Evolutionary conservation across 2,888 invertebrate genomes (phyloP), one percentile per base, ranked within the genome.

Genomic region (Drosophila demipolita): DNA sequence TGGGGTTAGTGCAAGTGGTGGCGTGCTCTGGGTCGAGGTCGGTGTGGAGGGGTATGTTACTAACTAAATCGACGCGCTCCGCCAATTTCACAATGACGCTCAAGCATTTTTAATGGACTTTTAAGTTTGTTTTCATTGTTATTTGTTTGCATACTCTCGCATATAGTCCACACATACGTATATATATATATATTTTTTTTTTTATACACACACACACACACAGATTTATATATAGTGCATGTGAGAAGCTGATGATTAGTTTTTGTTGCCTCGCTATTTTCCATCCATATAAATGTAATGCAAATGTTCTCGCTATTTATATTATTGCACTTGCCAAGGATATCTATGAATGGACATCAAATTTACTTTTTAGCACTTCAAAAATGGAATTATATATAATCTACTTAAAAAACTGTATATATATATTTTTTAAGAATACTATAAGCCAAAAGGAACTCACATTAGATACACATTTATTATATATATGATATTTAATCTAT

Each of bases 101-200:
- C 78, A 76, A 87, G 80, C 87, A 75, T 77, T 91, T 91, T 91
- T 89, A 90, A 91, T 90, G 90, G 90, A 91, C 87, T 90, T 91
- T 89, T 91, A 82, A 91, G 82, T 87, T 80, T 68, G 81, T 67
- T 86, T 90, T 87, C 73, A 83, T 76, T 90, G 75, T 70, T 75
- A 80, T 72, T 67, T 78, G 75, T 68, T 86, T 84, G 66, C 67
- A 75, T 70, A 59, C 58, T 64, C 40, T 23, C 23, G 20, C 35
- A 60, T 32, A 32, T 26, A 23, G 26, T 20, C 11, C 29, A 50
- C 29, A 15, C 40, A 20, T 29, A 40, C 1, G 7, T 7, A 36
- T 20, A 35, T 17, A n/a, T 9, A 40, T 33, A 36, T 32, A 65
- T 50, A 26, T 35, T 1, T 7, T 20, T 20, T 1, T 23, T 23